These are phyloP conservation scores for Drosophila navojoa DNA, from an alignment of 1,140 invertebrate species.

Conservation along the genomic window DNA sequence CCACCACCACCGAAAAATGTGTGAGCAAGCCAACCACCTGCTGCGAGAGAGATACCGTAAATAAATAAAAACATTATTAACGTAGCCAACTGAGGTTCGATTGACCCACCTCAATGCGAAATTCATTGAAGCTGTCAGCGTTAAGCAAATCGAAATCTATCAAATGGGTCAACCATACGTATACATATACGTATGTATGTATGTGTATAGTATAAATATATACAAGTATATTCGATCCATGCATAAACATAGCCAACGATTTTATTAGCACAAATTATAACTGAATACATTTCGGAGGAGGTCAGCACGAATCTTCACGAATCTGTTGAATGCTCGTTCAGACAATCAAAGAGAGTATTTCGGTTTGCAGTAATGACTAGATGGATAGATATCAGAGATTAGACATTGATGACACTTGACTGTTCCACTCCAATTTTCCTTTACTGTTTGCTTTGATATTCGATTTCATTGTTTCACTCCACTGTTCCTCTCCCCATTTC, in stretches of 20 bases:
- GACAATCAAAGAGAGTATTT: not conserved
- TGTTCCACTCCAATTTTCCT: no score
- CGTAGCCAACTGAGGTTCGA: conserved; percentile 11
- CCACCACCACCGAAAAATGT: not conserved
- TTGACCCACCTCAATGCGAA: conserved; percentile 64
- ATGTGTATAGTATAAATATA: no score
- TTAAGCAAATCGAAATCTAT: conserved; percentile 30
- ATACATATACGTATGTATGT: no score
- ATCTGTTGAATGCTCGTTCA: conserved; percentile 14
- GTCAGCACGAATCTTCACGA: conserved; percentile 40
- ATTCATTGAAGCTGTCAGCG: conserved; percentile 26
- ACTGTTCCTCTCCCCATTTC: no score
- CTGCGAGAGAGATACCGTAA: conserved; percentile 19
- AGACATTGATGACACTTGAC: no score
- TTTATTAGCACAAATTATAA: conserved; percentile 55
- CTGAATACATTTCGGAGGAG: conserved; percentile 48
- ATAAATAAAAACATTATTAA: conserved; percentile 11
- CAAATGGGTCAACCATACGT: conserved; percentile 63
- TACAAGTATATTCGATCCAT: conserved; percentile 15
- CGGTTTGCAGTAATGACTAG: not conserved
- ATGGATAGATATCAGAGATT: no score
- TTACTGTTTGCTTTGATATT: no score
- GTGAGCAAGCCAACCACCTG: not conserved
- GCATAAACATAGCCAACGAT: conserved; percentile 27
- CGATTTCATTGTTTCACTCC: no score